Conservation (phyloP, 2,113 vertebrate genomes). For the Pomatorhinus ruficollis region DNA sequence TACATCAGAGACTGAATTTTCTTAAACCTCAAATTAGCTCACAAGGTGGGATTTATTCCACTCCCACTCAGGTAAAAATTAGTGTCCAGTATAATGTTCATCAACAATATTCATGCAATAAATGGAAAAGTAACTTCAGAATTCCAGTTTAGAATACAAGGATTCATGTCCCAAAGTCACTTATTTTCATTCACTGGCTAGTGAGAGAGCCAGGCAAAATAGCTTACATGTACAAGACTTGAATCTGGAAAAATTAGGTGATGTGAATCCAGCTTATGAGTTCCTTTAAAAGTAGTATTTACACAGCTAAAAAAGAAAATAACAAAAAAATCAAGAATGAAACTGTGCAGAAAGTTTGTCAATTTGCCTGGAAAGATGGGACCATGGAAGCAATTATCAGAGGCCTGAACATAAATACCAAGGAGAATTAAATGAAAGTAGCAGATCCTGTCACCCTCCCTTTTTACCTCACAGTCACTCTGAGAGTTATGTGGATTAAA, state of each 20-base stretch:
- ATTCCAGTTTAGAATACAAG: not conserved
- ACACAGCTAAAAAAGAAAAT: not conserved
- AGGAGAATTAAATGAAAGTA: not conserved
- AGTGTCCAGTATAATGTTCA: not conserved
- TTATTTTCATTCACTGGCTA: not conserved
- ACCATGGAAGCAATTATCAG: not conserved
- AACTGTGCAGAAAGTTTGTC: not conserved
- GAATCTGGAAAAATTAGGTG: not conserved
- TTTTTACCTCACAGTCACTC: not conserved
- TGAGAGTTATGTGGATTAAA: not conserved
- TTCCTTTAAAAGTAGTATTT: not conserved
- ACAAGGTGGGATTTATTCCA: not conserved
- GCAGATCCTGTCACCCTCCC: not conserved
- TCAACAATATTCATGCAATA: not conserved
- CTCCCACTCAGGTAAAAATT: not conserved
- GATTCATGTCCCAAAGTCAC: not conserved
- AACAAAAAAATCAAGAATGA: not conserved
- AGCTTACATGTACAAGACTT: not conserved
- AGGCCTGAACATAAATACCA: not conserved
- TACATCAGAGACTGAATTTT: not conserved
- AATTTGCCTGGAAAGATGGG: not conserved
- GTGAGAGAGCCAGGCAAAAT: not conserved
- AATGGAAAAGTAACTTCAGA: not conserved
- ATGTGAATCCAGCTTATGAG: not conserved
- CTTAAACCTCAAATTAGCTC: not conserved